Evolutionary conservation across 2,888 invertebrate species (phyloP), one percentile per base, ranked within the genome.

Genomic region (Chelonus formosanus): DNA sequence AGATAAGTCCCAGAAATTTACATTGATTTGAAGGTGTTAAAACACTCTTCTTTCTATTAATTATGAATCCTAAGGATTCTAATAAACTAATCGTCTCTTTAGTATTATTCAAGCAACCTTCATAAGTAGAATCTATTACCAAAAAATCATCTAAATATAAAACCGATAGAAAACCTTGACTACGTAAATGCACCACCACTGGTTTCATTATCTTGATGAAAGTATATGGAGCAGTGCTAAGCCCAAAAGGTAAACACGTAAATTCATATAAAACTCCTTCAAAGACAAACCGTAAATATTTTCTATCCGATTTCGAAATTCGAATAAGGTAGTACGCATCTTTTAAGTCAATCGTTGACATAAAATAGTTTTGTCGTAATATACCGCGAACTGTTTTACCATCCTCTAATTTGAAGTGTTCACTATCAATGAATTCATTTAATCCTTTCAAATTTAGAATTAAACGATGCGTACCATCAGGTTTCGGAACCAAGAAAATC

Each of bases 1-100:
- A 64, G 3, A 53, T 59, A 43, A 69, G 67, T 5, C 65, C 64
- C 32, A 69, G 44, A 34, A 65, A 71, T 20, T 57, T 10, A 34
- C 68, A 64, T 8, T 32, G 58, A 5, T 40, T 34, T 36, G 10
- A 47, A 56, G 69, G 67, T 6, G 54, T 8, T 4, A 57, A 40
- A 10, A 56, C 60, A 31, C 65, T 57, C 40, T 70, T 65, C 0
- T 68, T n/a, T 1, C 65, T 6, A 62, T 65, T 68, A 5, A 67
- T 31, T 1, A 64, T 36, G 4, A 70, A 67, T 2, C 66, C 67
- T 10, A 44, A 62, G 61, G 6, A 56, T 35, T 4, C 60, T 44
- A 2, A 65, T 65, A 20, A 61, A 44, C 35, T 54, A 63, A 40
- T 62, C 65, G 10, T 45, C 56, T 7, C 8, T 53, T 31, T 3